phyloP scores from a whole-genome alignment of 2,797 vertebrate genomes.

The Tenualosa thibaudeaui region DNA sequence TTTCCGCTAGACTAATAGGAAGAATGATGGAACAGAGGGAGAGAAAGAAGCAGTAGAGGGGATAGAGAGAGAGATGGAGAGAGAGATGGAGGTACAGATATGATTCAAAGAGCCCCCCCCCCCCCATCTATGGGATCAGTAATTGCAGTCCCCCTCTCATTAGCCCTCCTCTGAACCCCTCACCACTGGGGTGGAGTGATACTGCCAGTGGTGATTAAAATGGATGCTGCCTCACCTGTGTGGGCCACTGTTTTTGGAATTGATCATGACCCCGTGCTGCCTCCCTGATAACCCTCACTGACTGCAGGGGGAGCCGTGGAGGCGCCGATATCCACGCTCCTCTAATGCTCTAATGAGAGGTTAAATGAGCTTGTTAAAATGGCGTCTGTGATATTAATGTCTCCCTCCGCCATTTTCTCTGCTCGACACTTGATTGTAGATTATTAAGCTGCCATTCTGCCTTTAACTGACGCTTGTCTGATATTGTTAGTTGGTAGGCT shows the following conservation, averaged over 20 bases:
- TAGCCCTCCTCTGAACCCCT: conserved; percentile 49
- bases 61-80: too few relatives aligned
- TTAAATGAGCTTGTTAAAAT: conserved; percentile 60
- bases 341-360: conserved; percentile 65
- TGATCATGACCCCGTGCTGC: conserved; percentile 53
- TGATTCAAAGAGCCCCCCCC: background rate
- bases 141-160: background rate
- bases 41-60: too few relatives aligned
- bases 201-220: conserved; percentile 61
- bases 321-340: conserved; percentile 39
- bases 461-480: background rate
- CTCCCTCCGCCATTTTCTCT: conserved; percentile 27
- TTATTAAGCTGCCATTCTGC: background rate
- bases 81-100: too few relatives aligned
- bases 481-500: background rate
- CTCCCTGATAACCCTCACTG: conserved; percentile 20
- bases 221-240: conserved; percentile 50
- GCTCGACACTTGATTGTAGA: background rate
- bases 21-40: too few relatives aligned
- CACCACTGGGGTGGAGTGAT: conserved; percentile 17
- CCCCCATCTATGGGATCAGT: background rate
- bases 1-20: too few relatives aligned
- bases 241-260: conserved; percentile 64
- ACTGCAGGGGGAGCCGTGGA: conserved; percentile 27
- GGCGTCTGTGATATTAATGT: conserved; percentile 52